phyloP scores from a whole-genome alignment of 1,140 invertebrate genomes.

The Glossosoma conforme region DNA sequence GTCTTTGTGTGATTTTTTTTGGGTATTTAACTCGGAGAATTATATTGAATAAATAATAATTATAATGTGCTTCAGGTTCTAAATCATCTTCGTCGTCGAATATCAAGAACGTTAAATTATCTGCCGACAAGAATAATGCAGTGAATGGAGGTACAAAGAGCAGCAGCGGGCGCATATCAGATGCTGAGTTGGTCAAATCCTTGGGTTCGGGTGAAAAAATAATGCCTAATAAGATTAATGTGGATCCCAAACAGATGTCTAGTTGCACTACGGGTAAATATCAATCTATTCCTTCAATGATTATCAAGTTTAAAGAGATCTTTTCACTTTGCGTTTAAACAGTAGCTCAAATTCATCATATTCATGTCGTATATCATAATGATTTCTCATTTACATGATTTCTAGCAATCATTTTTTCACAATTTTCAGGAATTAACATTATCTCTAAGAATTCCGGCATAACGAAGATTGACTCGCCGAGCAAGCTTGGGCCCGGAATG shows the following conservation, averaged over 20 bases:
- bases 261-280: slow-evolving; percentile 55
- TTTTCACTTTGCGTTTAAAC: too few relatives aligned
- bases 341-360: too few relatives aligned
- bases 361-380: too few relatives aligned
- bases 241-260: slow-evolving; percentile 68
- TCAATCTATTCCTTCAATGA: too few relatives aligned
- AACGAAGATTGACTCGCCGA: slow-evolving; percentile 60
- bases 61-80: slow-evolving; percentile 10
- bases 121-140: slow-evolving; percentile 18
- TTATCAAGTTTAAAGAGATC: too few relatives aligned
- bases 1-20: too few relatives aligned
- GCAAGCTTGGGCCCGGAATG: slow-evolving; percentile 51
- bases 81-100: slow-evolving; percentile 16
- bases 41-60: too few relatives aligned
- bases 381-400: too few relatives aligned
- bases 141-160: slow-evolving; percentile 17
- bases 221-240: slow-evolving; percentile 64
- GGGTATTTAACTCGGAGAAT: too few relatives aligned
- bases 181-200: slow-evolving; percentile 46
- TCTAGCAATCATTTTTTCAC: too few relatives aligned
- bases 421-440: slow-evolving; percentile 58
- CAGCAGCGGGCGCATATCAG: slow-evolving; percentile 27
- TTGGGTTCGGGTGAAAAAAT: slow-evolving; percentile 45
- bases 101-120: slow-evolving; percentile 19
- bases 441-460: slow-evolving; percentile 70